phyloP scores from a whole-genome alignment of 1,140 invertebrate species.

The Diorhabda elongata region DNA sequence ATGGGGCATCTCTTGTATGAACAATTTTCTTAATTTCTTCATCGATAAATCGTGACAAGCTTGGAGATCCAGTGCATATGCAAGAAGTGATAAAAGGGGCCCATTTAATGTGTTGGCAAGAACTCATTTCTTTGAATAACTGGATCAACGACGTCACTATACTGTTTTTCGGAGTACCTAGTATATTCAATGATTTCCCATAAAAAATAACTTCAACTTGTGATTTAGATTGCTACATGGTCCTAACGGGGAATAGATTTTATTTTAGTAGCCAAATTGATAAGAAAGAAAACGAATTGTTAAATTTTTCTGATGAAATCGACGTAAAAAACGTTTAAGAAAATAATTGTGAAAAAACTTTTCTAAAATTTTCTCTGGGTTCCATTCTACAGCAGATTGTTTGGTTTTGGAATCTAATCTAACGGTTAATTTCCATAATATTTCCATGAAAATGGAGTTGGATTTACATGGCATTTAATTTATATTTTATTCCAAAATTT shows the following conservation, averaged over 20 bases:
- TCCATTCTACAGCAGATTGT: slow-evolving; percentile 77
- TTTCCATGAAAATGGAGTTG: slow-evolving; percentile 89
- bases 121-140: no score
- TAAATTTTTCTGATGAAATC: slow-evolving; percentile 55
- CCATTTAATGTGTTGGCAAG: no score
- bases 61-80: no score
- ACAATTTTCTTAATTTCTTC: no score
- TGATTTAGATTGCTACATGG: slow-evolving; percentile 80
- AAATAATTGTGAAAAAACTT: slow-evolving; percentile 52
- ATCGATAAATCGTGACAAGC: no score
- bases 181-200: no score
- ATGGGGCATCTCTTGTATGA: no score
- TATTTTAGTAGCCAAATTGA: slow-evolving; percentile 64
- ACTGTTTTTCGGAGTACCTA: no score
- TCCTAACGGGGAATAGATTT: slow-evolving; percentile 85
- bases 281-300: slow-evolving; percentile 63
- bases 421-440: slow-evolving; percentile 60
- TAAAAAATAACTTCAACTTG: no score
- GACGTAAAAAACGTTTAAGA: slow-evolving; percentile 61
- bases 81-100: no score
- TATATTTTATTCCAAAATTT: not conserved
- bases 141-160: no score
- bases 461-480: no score
- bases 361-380: slow-evolving; percentile 67
- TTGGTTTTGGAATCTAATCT: slow-evolving; percentile 90